Conservation (phyloP, 2,888 invertebrate genomes). For the Trachelus tabidus region DNA sequence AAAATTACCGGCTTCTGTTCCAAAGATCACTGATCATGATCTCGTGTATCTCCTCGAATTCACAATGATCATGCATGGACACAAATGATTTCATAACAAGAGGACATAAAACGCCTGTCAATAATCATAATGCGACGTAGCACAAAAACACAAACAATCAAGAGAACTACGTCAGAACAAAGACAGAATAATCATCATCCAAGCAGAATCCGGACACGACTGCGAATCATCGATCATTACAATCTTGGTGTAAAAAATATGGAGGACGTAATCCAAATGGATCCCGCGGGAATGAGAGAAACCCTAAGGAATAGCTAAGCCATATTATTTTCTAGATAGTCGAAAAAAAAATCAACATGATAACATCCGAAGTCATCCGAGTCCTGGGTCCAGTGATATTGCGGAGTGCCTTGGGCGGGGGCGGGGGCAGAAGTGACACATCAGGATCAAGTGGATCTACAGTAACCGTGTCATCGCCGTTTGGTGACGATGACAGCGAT, state of each 20-base stretch:
- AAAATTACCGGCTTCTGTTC: background rate
- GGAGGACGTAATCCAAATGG: background rate
- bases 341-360: slow-evolving; percentile 81
- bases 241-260: background rate
- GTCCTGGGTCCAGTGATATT: slow-evolving; percentile 81
- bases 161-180: background rate
- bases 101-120: background rate
- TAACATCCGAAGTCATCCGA: slow-evolving; percentile 79
- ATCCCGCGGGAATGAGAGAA: background rate
- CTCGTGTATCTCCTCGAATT: background rate
- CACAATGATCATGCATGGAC: background rate
- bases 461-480: slow-evolving; percentile 61
- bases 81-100: background rate
- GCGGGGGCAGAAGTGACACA: slow-evolving; percentile 61
- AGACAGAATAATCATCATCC: background rate
- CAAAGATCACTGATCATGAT: background rate
- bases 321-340: slow-evolving; percentile 71
- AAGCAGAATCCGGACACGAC: background rate
- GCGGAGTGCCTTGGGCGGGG: slow-evolving; percentile 70
- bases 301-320: slow-evolving; percentile 29
- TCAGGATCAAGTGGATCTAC: slow-evolving; percentile 56
- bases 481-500: slow-evolving; percentile 67
- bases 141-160: background rate
- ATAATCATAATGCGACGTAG: background rate
- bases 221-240: background rate